Base-by-base conservation (phyloP, 2,888 invertebrate species). In the Mesorhabditis sp. region DNA sequence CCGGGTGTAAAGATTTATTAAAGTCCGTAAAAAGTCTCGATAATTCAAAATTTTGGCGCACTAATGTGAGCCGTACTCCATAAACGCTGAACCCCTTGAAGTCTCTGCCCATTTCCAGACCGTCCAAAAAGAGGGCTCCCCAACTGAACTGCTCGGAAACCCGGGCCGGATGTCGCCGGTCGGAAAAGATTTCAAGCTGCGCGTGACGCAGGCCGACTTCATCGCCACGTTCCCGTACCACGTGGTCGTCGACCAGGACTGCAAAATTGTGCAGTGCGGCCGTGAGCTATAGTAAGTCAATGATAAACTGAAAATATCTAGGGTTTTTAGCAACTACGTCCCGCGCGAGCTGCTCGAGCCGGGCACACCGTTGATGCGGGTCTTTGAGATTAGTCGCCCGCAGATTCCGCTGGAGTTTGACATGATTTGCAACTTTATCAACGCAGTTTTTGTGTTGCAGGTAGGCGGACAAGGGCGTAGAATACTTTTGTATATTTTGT, bases 361-460 rank as follows among this genome's bases (percentile, higher is more conserved):
- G 1, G 83, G 82, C 43, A 82, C 82, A 4, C 82, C 83, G 5
- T 67, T 85, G 42, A 66, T 82, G 4, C 71, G 81, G n/a, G 72
- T 83, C 13, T 81, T 82, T 68, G 81, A 83, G 44, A 74, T 77
- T 13, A 77, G 75, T 62, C 82, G 83, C 0, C 85, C 85, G 2
- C 82, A 84, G 67, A 82, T 85, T 58, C 83, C 84, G 7, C 67
- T 85, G 64, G 84, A 83, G 67, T 85, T 82, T 66, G 85, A 84
- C 62, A 84, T 82, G 68, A 82, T 83, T 28, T 79, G 80, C 66
- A 78, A 82, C 70, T 82, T 82, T 67, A 82, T 82, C 71, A 82
- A 82, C 67, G 80, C 80, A 6, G 81, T 82, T 45, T 82, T 82
- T 72, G 79, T 82, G 4, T 69, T 82, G 6, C 80, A 82, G 63